A percentile compares a stretch with the other conserved stretches of the same genome.
phyloP scores from a whole-genome alignment of 1,140 invertebrate species.

The Zophobas atratus region DNA sequence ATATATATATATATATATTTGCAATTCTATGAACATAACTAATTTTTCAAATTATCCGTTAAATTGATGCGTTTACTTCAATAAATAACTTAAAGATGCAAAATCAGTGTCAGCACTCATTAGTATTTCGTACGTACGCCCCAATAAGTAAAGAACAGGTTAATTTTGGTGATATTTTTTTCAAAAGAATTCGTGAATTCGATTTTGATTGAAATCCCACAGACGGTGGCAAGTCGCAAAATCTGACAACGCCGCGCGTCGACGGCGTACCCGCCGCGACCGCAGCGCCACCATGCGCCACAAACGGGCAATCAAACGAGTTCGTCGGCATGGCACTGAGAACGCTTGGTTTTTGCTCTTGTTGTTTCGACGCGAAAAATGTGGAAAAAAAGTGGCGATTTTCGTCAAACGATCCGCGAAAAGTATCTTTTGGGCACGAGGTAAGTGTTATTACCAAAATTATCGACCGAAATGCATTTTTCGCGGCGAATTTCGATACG shows the following conservation, averaged over 20 bases:
- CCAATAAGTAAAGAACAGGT: too few species aligned
- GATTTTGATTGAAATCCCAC: too few species aligned
- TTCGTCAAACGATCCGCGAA: conserved; percentile 1
- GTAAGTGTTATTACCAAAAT: neutral
- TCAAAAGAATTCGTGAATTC: too few species aligned
- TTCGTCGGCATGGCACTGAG: conserved; percentile 56
- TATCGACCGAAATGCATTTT: neutral
- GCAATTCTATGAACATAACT: too few species aligned
- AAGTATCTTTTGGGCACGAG: neutral
- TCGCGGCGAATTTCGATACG: conserved; percentile 24
- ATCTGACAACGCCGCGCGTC: neutral
- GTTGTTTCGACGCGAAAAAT: conserved; percentile 50
- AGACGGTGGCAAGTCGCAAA: too few species aligned
- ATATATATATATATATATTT: too few species aligned
- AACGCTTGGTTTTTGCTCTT: conserved; percentile 55
- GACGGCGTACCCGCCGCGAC: conserved; percentile 40
- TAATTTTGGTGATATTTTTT: too few species aligned
- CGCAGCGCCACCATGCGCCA: conserved; percentile 57
- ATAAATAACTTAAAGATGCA: too few species aligned
- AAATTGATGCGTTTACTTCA: too few species aligned
- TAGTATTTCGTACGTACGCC: too few species aligned
- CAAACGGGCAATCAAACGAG: conserved; percentile 56
- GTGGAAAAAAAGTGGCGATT: conserved; percentile 48
- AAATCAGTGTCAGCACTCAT: too few species aligned
- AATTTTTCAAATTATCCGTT: too few species aligned